Conservation (phyloP, 2,797 vertebrate species). For the Ctenopoma kingsleyae region DNA sequence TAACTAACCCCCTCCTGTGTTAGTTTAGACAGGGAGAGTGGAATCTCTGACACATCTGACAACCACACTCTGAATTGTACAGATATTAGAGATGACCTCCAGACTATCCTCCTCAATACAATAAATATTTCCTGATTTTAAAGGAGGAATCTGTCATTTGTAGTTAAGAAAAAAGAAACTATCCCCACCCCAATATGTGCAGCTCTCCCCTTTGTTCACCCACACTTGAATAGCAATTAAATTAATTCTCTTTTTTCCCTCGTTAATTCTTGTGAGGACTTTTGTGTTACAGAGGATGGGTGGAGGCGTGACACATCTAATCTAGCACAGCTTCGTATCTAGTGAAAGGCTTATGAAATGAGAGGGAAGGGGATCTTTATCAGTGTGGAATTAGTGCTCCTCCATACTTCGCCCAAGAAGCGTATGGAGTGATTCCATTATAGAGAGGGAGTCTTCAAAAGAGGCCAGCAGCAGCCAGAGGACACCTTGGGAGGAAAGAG, state of each 20-base stretch:
- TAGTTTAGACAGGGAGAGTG: conserved; percentile 52
- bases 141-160: conserved; percentile 89
- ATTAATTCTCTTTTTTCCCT: conserved; percentile 84
- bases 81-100: conserved; percentile 88
- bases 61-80: conserved; percentile 76
- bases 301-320: conserved; percentile 93
- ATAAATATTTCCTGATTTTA: conserved; percentile 86
- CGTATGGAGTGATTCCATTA: conserved; percentile 96
- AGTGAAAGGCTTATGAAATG: conserved; percentile 96
- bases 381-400: conserved; percentile 93
- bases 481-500: conserved; percentile 97
- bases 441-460: conserved; percentile 89
- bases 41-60: conserved; percentile 73
- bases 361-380: conserved; percentile 97
- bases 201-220: conserved; percentile 81
- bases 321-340: conserved; percentile 94
- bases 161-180: conserved; percentile 79
- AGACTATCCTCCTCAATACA: conserved; percentile 83
- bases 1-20: conserved; percentile 68
- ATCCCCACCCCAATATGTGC: conserved; percentile 88
- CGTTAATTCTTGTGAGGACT: conserved; percentile 73
- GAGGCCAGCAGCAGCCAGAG: conserved; percentile 90
- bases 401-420: conserved; percentile 90
- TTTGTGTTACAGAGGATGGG: conserved; percentile 69
- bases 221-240: conserved; percentile 95